A percentile compares a stretch with the other conserved stretches of the same genome.
Conservation (phyloP, 1,140 invertebrate genomes). For the Papilio glaucus region DNA sequence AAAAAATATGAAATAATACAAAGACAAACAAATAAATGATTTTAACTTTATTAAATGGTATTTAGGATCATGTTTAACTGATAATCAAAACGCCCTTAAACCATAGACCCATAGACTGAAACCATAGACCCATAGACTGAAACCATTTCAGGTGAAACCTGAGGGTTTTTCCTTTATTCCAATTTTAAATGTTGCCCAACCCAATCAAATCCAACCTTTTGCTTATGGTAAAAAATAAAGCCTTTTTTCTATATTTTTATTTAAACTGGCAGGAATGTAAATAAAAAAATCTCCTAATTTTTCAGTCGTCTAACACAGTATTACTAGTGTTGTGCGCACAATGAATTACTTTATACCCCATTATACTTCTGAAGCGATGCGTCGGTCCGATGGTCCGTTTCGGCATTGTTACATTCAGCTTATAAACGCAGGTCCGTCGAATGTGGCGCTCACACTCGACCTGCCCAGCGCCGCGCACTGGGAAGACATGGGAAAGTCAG, state of each 20-base stretch:
- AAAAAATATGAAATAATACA: too few species aligned
- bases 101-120: too few species aligned
- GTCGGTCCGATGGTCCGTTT: conserved; percentile 44
- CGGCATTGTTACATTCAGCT: conserved; percentile 45
- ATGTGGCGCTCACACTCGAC: conserved; percentile 38
- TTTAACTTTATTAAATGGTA: too few species aligned
- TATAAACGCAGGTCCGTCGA: conserved; percentile 49
- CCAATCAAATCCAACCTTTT: background rate
- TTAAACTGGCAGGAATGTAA: background rate
- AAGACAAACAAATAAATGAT: too few species aligned
- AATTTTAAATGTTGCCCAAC: too few species aligned
- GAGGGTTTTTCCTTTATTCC: too few species aligned
- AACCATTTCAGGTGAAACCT: too few species aligned
- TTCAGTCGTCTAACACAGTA: background rate
- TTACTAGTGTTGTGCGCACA: background rate
- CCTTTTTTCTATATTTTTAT: background rate
- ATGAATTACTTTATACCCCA: conserved; percentile 50
- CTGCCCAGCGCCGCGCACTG: conserved; percentile 32
- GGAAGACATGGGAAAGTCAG: conserved; percentile 48
- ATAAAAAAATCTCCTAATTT: background rate
- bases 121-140: too few species aligned
- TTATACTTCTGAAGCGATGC: conserved; percentile 53
- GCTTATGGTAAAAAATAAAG: background rate
- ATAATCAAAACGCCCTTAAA: too few species aligned
- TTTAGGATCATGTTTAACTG: too few species aligned